These are phyloP conservation scores for Thaumatotibia leucotreta DNA, from an alignment of 1,140 invertebrate species.

Conservation along the genomic window DNA sequence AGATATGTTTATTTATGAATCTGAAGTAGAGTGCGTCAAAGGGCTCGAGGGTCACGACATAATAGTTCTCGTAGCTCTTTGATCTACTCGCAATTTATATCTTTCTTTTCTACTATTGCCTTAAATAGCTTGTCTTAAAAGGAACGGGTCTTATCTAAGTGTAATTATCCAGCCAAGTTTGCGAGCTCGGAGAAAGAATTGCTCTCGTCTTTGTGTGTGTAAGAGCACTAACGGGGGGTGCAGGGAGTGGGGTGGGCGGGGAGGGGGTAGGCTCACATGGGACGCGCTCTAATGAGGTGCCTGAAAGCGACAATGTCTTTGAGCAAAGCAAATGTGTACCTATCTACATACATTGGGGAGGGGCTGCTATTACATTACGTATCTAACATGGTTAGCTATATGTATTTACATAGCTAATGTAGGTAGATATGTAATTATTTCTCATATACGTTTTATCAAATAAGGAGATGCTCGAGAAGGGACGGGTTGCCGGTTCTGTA, in stretches of 20 bases:
- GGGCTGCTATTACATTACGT: slow-evolving; percentile 40
- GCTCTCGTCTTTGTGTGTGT: slow-evolving; percentile 51
- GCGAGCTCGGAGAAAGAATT: slow-evolving; percentile 70
- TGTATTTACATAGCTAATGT: slow-evolving; percentile 14
- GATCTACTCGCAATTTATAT: neutral
- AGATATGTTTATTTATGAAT: slow-evolving; percentile 6
- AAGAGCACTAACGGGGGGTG: slow-evolving; percentile 20
- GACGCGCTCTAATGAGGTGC: slow-evolving; percentile 74
- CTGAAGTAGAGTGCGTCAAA: slow-evolving; percentile 1
- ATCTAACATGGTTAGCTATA: slow-evolving; percentile 22
- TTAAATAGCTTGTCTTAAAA: slow-evolving; percentile 6
- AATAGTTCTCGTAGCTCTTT: neutral
- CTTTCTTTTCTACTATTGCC: neutral
- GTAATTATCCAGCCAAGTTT: slow-evolving; percentile 73
- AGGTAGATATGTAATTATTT: slow-evolving; percentile 10
- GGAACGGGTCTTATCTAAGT: slow-evolving; percentile 39
- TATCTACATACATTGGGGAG: slow-evolving; percentile 65
- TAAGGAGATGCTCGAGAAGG: neutral
- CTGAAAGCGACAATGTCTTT: slow-evolving; percentile 76
- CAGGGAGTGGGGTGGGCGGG: slow-evolving; percentile 18
- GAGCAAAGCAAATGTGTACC: slow-evolving; percentile 72
- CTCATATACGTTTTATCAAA: slow-evolving; percentile 4
- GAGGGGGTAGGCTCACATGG: slow-evolving; percentile 66
- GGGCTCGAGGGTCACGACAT: neutral
- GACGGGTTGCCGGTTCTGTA: neutral